Evolutionary conservation across 2,888 invertebrate genomes (phyloP), one percentile per base, ranked within the genome.

Genomic region (Gisinianus flammeolus): DNA sequence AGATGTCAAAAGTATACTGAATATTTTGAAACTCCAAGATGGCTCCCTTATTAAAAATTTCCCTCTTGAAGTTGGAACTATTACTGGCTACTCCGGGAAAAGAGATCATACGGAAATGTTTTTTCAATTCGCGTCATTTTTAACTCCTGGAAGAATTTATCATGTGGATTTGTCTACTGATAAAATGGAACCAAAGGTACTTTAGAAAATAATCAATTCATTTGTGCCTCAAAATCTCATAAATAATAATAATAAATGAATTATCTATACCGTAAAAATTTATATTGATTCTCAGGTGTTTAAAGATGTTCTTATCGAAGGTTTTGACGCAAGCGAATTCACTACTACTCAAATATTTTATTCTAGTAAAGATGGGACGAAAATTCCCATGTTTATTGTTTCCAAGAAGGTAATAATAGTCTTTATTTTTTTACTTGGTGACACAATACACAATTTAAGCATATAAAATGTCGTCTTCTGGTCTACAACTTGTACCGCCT

Each of bases 321-420:
- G 93, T 77, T 93, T 96, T 86, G 91, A 96, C 87, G 88, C 93
- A 2, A 89, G 90, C 10, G 88, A 92, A 82, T 97, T 94, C 86
- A 92, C 92, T 86, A 94, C 94, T 12, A 91, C 92, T 80, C 98
- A 98, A 88, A 90, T 96, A 78, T 98, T 98, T 88, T 98, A 95
- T 87, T 87, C 90, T 1, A 96, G 96, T 88, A 96, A 94, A 88
- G 98, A 98, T 88, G 95, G 94, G 85, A 96, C 95, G 24, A 92
- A 93, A 88, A 91, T 98, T 85, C 98, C 98, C 26, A 98, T 98
- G 97, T 98, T 97, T 87, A 93, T 98, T 81, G 91, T 94, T 77
- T 91, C 91, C 81, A 93, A 92, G 87, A 93, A 93, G 89, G 93
- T 92, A 88, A 85, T 31, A 16, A 54, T 19, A 16, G n/a, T 16